Conservation (phyloP, 2,888 invertebrate genomes). For the Dorcus hopei region DNA sequence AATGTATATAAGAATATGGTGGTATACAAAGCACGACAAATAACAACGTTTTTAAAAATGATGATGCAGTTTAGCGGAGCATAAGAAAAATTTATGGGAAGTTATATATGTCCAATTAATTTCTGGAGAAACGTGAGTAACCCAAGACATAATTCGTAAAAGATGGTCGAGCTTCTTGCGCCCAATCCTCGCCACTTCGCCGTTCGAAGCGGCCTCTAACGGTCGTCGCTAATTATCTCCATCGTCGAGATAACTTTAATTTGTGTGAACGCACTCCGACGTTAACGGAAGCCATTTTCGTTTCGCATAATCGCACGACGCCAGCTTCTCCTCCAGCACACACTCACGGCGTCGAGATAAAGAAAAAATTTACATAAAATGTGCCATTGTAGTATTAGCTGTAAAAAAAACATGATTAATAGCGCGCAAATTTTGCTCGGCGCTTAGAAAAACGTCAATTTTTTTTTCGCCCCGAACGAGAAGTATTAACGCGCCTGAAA, state of each 20-base stretch:
- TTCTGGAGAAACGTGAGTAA: background rate
- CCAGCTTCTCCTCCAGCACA: conserved; percentile 23
- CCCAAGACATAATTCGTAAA: background rate
- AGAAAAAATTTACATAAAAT: conserved; percentile 27
- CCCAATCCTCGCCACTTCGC: background rate
- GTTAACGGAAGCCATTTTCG: conserved; percentile 25
- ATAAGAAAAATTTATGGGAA: too few species aligned
- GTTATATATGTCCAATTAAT: background rate
- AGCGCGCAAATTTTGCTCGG: conserved; percentile 11
- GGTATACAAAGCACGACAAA: background rate
- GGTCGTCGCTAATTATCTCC: conserved; percentile 28
- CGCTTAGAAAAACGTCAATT: too few species aligned
- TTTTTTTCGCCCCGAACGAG: too few species aligned
- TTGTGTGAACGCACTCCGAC: conserved; percentile 27
- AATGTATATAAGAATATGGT: too few species aligned
- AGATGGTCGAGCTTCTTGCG: background rate
- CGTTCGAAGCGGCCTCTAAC: conserved; percentile 14
- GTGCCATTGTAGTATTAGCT: conserved; percentile 16
- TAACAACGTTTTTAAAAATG: background rate
- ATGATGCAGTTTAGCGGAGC: too few species aligned
- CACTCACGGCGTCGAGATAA: conserved; percentile 27
- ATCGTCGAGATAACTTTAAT: conserved; percentile 29
- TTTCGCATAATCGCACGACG: conserved; percentile 26
- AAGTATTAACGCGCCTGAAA: too few species aligned
- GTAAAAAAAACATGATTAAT: conserved; percentile 20